These are phyloP conservation scores for Serranus cabrilla DNA, from an alignment of 2,797 vertebrate genomes.

Conservation along the genomic window DNA sequence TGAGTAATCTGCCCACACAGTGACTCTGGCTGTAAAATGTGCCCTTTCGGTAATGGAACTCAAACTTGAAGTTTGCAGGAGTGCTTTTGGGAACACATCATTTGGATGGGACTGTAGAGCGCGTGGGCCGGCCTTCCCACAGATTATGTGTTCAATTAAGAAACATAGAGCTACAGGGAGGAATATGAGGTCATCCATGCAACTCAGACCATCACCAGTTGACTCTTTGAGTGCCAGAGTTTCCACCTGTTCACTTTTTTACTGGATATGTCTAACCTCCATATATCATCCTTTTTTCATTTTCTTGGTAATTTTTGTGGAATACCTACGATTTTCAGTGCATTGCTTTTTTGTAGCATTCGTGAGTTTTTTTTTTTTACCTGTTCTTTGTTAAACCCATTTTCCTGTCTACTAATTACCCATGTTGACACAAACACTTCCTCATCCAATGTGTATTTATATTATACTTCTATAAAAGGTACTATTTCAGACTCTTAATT, in stretches of 20 bases:
- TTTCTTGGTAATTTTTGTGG: too few relatives aligned
- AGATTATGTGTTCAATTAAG: not conserved
- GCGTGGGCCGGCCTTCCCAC: not conserved
- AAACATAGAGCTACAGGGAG: not conserved
- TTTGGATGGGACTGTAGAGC: not conserved
- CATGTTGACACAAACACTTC: not conserved
- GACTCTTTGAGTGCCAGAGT: not conserved
- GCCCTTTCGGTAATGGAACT: conserved; percentile 24
- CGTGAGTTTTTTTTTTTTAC: not conserved
- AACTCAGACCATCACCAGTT: not conserved
- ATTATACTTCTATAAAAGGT: not conserved
- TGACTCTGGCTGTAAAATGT: conserved; percentile 24
- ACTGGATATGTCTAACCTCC: not conserved
- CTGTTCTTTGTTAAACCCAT: not conserved
- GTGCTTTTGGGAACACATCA: conserved; percentile 12
- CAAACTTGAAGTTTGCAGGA: conserved; percentile 20
- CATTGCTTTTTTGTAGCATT: too few relatives aligned
- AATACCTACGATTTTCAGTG: too few relatives aligned
- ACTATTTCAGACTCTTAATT: not conserved
- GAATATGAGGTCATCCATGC: not conserved
- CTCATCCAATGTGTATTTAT: not conserved
- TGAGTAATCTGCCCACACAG: conserved; percentile 28
- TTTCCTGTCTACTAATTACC: not conserved
- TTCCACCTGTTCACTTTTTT: not conserved
- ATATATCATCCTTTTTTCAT: not conserved